A percentile compares a stretch with the other conserved stretches of the same genome.
Evolutionary conservation across 2,888 invertebrate species (phyloP).

Genomic region (Eustalomyia histrio): DNA sequence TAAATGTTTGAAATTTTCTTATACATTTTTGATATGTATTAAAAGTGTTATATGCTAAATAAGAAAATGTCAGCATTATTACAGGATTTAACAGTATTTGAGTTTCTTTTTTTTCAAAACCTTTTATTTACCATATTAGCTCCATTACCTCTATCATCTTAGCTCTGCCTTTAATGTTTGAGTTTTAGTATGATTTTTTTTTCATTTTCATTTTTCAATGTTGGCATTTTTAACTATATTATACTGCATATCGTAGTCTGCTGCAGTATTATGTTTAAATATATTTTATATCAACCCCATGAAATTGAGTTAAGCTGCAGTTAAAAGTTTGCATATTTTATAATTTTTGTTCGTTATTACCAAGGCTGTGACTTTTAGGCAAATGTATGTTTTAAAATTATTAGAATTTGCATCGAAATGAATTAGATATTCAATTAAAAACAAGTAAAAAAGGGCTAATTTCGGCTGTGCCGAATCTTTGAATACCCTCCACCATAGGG

Average conservation of each 20-base stretch:
- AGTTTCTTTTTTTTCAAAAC: not conserved
- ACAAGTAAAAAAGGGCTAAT: too few relatives aligned
- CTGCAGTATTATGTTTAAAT: constrained; percentile 39
- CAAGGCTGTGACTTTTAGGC: too few relatives aligned
- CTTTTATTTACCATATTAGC: constrained; percentile 3
- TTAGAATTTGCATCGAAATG: too few relatives aligned
- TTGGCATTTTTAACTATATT: constrained; percentile 55
- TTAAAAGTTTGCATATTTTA: constrained; percentile 61
- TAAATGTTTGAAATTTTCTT: too few relatives aligned
- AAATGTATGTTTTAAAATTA: too few relatives aligned
- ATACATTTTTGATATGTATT: too few relatives aligned
- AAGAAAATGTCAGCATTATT: too few relatives aligned
- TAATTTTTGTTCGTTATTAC: not conserved
- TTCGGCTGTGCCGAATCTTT: too few relatives aligned
- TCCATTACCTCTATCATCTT: not conserved
- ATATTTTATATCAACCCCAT: constrained; percentile 31
- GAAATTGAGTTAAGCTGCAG: constrained; percentile 63
- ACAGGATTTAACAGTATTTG: not conserved
- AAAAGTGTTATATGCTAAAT: too few relatives aligned
- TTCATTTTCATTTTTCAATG: not conserved
- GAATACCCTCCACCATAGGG: too few relatives aligned
- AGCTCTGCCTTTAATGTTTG: not conserved
- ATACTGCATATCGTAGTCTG: constrained; percentile 36
- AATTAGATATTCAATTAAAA: too few relatives aligned
- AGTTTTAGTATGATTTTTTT: not conserved